phyloP scores from a whole-genome alignment of 2,797 vertebrate species.

The Darevskia nairensis region DNA sequence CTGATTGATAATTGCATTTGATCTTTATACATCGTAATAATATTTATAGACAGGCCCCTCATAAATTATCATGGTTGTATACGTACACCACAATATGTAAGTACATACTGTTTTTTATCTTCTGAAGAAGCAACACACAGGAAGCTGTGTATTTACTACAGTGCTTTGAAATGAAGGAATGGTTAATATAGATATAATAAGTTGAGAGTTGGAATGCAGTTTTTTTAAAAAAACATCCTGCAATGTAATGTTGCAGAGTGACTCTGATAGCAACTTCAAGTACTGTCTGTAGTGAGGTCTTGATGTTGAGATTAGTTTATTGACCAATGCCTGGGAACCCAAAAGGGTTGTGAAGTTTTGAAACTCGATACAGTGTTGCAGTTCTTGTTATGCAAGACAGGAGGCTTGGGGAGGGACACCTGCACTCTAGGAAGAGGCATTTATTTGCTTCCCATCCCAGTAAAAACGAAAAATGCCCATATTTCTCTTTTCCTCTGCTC shows the following conservation, averaged over 20 bases:
- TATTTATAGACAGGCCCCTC: too few species aligned
- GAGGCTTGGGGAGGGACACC: not conserved
- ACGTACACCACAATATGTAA: too few species aligned
- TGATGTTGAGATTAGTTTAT: not conserved
- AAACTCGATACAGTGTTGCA: not conserved
- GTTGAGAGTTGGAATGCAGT: not conserved
- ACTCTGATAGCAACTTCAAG: not conserved
- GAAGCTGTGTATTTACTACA: not conserved
- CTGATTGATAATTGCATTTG: slow-evolving; percentile 25
- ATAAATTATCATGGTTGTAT: too few species aligned
- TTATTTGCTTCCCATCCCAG: not conserved
- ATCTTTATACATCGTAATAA: too few species aligned
- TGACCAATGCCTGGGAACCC: not conserved
- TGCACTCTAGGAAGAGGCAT: not conserved
- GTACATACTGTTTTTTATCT: rapidly evolving
- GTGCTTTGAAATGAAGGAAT: not conserved
- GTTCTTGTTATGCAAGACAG: not conserved
- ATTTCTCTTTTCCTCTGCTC: not conserved
- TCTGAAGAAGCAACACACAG: not conserved
- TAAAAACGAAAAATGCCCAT: not conserved
- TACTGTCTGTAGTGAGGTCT: not conserved
- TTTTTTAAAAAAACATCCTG: not conserved
- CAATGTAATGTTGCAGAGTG: too few species aligned
- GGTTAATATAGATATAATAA: not conserved
- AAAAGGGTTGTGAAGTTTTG: not conserved